Percentiles rank a stretch among this genome's conserved stretches.
Evolutionary conservation across 2,113 vertebrate genomes (phyloP).

Genomic region (Amphiprion percula): DNA sequence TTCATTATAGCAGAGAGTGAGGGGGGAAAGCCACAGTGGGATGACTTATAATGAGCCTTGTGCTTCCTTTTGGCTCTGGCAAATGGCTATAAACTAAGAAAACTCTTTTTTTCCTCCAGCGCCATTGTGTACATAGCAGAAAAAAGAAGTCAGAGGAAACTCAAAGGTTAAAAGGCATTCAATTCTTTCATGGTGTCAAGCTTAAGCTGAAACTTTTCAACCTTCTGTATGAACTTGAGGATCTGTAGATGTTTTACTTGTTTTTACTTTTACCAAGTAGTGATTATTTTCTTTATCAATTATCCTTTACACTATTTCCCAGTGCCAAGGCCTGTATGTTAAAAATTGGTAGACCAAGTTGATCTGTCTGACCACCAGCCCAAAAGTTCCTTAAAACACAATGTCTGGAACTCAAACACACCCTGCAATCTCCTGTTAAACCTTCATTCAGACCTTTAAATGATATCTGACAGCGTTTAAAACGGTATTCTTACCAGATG

Average conservation of each 20-base stretch:
- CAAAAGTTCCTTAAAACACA: background rate
- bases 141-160: constrained; percentile 14
- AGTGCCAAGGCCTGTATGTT: background rate
- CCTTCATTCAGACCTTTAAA: background rate
- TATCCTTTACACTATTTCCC: background rate
- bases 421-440: background rate
- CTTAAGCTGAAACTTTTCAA: background rate
- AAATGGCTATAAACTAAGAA: constrained; percentile 27
- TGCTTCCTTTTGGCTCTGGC: constrained; percentile 26
- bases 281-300: background rate
- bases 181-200: background rate
- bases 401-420: constrained; percentile 14
- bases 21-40: constrained; percentile 41
- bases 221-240: background rate
- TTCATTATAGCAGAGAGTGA: constrained; percentile 54
- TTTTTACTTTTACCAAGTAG: too few relatives aligned
- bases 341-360: background rate
- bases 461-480: background rate
- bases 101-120: background rate
- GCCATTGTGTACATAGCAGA: background rate
- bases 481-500: constrained; percentile 14
- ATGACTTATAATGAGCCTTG: constrained; percentile 46
- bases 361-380: background rate
- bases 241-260: constrained; percentile 1
- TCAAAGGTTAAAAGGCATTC: background rate